Percentiles rank a stretch among this genome's conserved stretches.
Evolutionary conservation across 2,888 invertebrate genomes (phyloP).

Genomic region (Pomacea canaliculata): DNA sequence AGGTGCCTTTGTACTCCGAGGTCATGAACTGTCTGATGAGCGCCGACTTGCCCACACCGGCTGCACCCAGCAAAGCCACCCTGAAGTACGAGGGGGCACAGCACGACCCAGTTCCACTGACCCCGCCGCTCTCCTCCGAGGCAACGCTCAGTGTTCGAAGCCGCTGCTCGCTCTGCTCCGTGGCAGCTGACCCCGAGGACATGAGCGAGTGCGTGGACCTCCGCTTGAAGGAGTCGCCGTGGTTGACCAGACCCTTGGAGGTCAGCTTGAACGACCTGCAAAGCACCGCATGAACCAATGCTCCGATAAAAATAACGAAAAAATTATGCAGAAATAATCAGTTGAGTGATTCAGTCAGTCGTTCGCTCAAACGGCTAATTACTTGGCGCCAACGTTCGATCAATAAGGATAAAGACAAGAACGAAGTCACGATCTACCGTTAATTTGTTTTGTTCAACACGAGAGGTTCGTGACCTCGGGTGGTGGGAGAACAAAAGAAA

Average conservation of each 20-base stretch:
- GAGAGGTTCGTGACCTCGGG: no score
- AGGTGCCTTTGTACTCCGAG: constrained; percentile 77
- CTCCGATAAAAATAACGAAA: no score
- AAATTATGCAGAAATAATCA: no score
- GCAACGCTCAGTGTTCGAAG: constrained; percentile 25
- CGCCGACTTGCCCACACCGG: constrained; percentile 80
- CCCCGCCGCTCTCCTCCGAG: constrained; percentile 23
- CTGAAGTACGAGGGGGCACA: constrained; percentile 70
- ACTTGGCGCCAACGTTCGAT: no score
- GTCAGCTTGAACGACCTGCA: constrained; percentile 90
- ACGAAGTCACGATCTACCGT: no score
- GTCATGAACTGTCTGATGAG: constrained; percentile 80
- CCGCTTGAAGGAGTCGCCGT: constrained; percentile 92
- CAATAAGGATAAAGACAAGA: no score
- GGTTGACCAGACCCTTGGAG: constrained; percentile 89
- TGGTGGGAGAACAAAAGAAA: no score
- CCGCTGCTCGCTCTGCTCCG: constrained; percentile 11
- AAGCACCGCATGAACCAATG: not conserved
- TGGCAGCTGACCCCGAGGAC: constrained; percentile 74
- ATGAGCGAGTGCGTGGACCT: constrained; percentile 88
- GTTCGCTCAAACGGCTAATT: no score
- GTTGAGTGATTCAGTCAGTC: no score
- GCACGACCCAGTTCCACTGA: constrained; percentile 12
- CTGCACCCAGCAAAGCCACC: constrained; percentile 78
- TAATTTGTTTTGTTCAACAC: no score